Conservation (phyloP, 2,797 vertebrate genomes). For the Mustela erminea region DNA sequence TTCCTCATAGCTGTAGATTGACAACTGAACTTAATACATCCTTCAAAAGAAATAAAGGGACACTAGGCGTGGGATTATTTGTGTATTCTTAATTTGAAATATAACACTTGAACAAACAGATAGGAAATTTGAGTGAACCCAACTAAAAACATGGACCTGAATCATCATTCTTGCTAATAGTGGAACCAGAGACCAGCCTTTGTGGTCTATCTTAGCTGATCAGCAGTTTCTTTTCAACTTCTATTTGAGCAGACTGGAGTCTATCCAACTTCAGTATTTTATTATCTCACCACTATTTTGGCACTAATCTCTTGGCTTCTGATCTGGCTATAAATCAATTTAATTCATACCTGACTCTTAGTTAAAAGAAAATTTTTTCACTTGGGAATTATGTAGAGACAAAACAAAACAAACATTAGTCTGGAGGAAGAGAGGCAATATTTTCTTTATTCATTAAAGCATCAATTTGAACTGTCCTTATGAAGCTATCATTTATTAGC, state of each 20-base stretch:
- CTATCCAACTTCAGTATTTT: conserved; percentile 42
- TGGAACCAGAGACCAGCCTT: neutral
- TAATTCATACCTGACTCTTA: conserved; percentile 12
- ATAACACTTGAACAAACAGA: neutral
- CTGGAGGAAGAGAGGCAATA: conserved; percentile 30
- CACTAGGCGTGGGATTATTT: neutral
- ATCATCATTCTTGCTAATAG: neutral
- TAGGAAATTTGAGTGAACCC: neutral
- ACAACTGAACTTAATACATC: neutral
- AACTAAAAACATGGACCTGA: neutral
- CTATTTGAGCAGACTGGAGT: conserved; percentile 27
- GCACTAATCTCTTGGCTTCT: conserved; percentile 55
- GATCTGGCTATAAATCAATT: conserved; percentile 63
- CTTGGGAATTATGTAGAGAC: conserved; percentile 17
- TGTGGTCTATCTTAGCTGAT: conserved; percentile 38
- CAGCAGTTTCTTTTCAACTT: conserved; percentile 39
- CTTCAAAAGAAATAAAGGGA: conserved; percentile 6
- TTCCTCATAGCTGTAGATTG: neutral
- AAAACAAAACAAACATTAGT: conserved; percentile 59
- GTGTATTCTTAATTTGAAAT: neutral
- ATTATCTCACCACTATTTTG: conserved; percentile 61
- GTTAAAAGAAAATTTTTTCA: conserved; percentile 10
- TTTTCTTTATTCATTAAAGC: conserved; percentile 65
- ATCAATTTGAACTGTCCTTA: conserved; percentile 48
- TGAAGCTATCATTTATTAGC: neutral